A percentile compares a stretch with the other conserved stretches of the same genome.
Conservation (phyloP, 2,113 vertebrate species). For the Albula goreensis region DNA sequence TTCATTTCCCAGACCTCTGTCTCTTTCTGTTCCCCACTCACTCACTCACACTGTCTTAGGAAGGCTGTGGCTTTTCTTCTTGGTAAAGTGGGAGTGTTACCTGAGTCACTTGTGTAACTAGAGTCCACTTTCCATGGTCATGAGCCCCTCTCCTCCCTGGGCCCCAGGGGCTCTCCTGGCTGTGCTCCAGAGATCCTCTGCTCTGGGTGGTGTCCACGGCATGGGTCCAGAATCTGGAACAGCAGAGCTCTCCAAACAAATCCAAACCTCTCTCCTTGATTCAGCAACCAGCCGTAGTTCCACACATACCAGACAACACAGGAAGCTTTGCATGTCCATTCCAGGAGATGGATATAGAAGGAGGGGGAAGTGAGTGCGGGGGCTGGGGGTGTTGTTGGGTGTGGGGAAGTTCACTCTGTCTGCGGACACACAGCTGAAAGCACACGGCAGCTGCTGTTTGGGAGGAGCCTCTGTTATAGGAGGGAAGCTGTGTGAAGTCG, state of each 20-base stretch:
- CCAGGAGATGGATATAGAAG: slow-evolving; percentile 27
- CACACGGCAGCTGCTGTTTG: not conserved
- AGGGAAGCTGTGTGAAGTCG: not conserved
- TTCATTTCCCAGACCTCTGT: not conserved
- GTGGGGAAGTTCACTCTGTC: not conserved
- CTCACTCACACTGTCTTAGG: not conserved
- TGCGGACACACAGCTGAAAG: not conserved
- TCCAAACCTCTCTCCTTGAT: slow-evolving; percentile 36
- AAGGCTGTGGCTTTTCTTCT: slow-evolving; percentile 8
- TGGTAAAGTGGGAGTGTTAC: not conserved
- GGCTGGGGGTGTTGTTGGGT: not conserved
- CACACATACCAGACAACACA: slow-evolving; percentile 59
- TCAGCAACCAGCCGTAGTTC: slow-evolving; percentile 22
- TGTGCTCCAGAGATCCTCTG: not conserved
- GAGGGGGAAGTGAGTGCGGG: not conserved
- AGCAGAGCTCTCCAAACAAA: slow-evolving; percentile 43
- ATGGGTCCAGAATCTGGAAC: slow-evolving; percentile 31
- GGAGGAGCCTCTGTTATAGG: not conserved
- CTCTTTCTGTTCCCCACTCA: not conserved
- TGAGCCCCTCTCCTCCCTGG: not conserved
- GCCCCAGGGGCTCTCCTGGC: not conserved
- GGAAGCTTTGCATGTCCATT: slow-evolving; percentile 47
- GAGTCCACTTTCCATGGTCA: not conserved
- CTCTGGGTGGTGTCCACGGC: not conserved
- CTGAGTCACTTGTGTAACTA: not conserved